Percentiles rank a stretch among this genome's conserved stretches.
phyloP scores from a whole-genome alignment of 2,113 vertebrate genomes.

The Syngnathus floridae region DNA sequence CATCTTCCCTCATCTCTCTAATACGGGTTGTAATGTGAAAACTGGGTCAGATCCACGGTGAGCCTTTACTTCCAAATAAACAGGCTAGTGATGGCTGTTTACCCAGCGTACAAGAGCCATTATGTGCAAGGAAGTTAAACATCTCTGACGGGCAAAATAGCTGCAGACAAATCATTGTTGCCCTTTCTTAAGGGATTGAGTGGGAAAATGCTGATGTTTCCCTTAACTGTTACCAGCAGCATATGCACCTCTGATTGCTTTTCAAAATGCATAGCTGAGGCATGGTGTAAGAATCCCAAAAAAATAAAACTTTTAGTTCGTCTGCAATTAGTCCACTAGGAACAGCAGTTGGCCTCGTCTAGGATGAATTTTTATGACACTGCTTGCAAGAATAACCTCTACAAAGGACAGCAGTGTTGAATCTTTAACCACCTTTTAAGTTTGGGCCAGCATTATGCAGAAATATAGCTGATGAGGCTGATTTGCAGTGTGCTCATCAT shows the following conservation, averaged over 20 bases:
- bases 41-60: constrained; percentile 49
- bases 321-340: constrained; percentile 44
- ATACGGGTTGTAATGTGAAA: constrained; percentile 60
- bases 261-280: constrained; percentile 41
- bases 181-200: constrained; percentile 61
- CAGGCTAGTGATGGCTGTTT: constrained; percentile 70
- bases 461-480: constrained; percentile 32
- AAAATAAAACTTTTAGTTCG: constrained; percentile 22
- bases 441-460: constrained; percentile 35
- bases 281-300: constrained; percentile 44
- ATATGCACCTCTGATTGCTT: constrained; percentile 15
- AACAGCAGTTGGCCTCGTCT: constrained; percentile 38
- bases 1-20: constrained; percentile 49
- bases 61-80: constrained; percentile 70
- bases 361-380: constrained; percentile 53
- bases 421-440: constrained; percentile 23
- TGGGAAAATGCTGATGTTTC: constrained; percentile 57
- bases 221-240: constrained; percentile 67
- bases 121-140: constrained; percentile 68
- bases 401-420: constrained; percentile 16
- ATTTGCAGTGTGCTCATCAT: constrained; percentile 26
- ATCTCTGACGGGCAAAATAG: constrained; percentile 71
- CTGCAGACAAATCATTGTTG: constrained; percentile 69
- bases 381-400: constrained; percentile 24
- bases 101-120: constrained; percentile 65